Percentiles rank a stretch among this genome's conserved stretches.
phyloP scores from a whole-genome alignment of 2,113 vertebrate genomes.

The Coreoperca whiteheadi region DNA sequence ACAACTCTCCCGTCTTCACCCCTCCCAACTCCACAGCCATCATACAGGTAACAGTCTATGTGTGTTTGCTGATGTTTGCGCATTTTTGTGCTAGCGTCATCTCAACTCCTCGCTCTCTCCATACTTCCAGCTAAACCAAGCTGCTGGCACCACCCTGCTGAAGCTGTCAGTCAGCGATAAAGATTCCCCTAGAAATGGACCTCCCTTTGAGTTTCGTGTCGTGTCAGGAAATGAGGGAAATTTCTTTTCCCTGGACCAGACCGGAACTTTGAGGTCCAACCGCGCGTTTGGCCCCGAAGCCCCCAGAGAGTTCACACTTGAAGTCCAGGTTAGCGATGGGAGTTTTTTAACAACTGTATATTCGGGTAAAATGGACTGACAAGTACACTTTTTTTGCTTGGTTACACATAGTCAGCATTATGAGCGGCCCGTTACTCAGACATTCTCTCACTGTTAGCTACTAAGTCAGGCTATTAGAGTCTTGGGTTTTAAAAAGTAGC shows the following conservation, averaged over 20 bases:
- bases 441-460: constrained; percentile 10
- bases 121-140: constrained; percentile 90
- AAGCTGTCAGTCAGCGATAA: constrained; percentile 93
- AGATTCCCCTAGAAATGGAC: constrained; percentile 94
- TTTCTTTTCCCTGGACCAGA: constrained; percentile 89
- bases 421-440: neutral
- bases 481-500: constrained; percentile 11
- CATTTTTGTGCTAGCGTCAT: neutral
- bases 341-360: neutral
- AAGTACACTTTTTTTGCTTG: neutral
- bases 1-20: constrained; percentile 93
- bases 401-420: constrained; percentile 3
- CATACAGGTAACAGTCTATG: constrained; percentile 87
- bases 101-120: constrained; percentile 4
- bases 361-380: constrained; percentile 11
- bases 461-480: constrained; percentile 9
- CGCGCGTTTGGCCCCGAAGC: constrained; percentile 87
- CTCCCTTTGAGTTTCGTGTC: constrained; percentile 92
- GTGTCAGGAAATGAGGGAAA: constrained; percentile 91
- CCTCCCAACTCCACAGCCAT: constrained; percentile 92
- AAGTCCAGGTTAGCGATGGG: constrained; percentile 87
- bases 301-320: constrained; percentile 89
- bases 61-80: neutral
- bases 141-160: constrained; percentile 90
- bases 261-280: constrained; percentile 88